Evolutionary conservation across 2,797 vertebrate genomes (phyloP), one percentile per base, ranked within the genome.

Genomic region (Schizopygopsis pylzovi): DNA sequence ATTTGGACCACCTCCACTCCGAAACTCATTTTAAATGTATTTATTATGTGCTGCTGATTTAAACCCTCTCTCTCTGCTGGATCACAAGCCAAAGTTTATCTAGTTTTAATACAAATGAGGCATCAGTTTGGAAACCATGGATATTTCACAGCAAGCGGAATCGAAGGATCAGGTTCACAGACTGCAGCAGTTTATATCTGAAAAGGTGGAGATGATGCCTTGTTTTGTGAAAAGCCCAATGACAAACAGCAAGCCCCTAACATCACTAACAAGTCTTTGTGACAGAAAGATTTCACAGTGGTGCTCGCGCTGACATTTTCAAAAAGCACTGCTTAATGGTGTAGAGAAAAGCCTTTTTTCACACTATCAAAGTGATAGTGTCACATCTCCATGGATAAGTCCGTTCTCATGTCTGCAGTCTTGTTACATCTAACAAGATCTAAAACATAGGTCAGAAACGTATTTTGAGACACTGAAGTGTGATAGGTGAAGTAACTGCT

Each of bases 11-110:
- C 56, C 82, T 76, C 72, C 43, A 8, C 33, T 37, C 18, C 49
- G 39, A 18, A 13, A 49, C 73, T 80, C 79, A 56, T 82, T 67
- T 77, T 59, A 71, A 82, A 87, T 47, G 43, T 72, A 82, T 85
- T 85, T 61, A 85, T 81, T 77, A 78, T 82, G 75, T 79, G 54
- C 41, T 45, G 70, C 22, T 75, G 70, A 81, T 76, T 73, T 81
- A 68, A 76, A 83, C 43, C 65, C 33, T 39, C 47, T 70, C 20
- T 70, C 20, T 25, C 13, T 70, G 52, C 67, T 43, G 39, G 15
- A 82, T n/a, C 39, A 61, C 28, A 39, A 73, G 52, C 70, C 54
- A 59, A 82, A 82, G 39, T 82, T 33, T 33, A 59, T 79, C 43
- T 22, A 49, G 61, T 49, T 67, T 80, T 47, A 45, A 67, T 65